Base-by-base conservation (phyloP, 2,888 invertebrate species). In the Allophyes oxyacanthae region DNA sequence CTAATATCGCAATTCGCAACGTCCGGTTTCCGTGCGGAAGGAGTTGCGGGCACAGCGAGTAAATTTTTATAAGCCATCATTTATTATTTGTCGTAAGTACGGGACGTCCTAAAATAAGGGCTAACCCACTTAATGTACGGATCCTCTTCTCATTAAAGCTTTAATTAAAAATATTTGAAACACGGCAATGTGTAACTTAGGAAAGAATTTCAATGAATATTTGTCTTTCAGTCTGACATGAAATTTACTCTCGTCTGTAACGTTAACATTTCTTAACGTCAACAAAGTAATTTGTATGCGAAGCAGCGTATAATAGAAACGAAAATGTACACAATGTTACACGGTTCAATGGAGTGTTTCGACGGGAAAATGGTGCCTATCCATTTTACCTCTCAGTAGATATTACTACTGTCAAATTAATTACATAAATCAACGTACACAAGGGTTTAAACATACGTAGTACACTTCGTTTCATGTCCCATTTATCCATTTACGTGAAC, bases 151-250 rank as follows among this genome's bases (percentile, higher is more conserved):
- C 41, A 49, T 56, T 64, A 66, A 64, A 43, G 11, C 34, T 56
- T 56, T 64, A 69, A 57, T 64, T 56, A 56, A 69, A 69, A 65
- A 51, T n/a, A 57, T 43, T 20, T 20, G 2, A 33, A 33, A 11
- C 51, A n/a, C n/a, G n/a, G n/a, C n/a, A n/a, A n/a, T 48, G 48
- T 44, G 50, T 56, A 25, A 44, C 51, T 69, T 64, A 14, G n/a
- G 6, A 33, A 64, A 38, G 43, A 64, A 70, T 64, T 69, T 57
- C 33, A 51, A 69, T 69, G 50, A 44, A 64, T n/a, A n/a, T n/a
- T n/a, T n/a, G n/a, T n/a, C n/a, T n/a, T n/a, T 20, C 15, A 64
- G 10, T 0, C 7, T 61, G n/a, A 14, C 10, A 30, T n/a, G 6
- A 32, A n/a, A 32, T 10, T 2, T 32, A 32, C 10, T 10, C 10